Evolutionary conservation across 2,113 vertebrate genomes (phyloP).

Genomic region (Podarcis raffonei): DNA sequence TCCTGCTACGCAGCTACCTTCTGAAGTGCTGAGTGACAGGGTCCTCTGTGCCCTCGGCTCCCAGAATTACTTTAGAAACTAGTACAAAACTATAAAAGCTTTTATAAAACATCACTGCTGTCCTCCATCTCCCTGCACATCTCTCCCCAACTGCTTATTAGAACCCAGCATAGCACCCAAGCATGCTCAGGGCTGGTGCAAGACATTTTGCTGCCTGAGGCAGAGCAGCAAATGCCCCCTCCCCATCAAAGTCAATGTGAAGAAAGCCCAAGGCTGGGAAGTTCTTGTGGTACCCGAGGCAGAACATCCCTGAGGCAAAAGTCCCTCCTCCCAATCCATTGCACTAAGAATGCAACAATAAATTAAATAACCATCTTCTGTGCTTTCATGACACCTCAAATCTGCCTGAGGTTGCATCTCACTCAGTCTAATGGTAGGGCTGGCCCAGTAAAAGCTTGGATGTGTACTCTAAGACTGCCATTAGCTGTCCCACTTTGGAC

Average conservation of each 20-base stretch:
- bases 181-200: too few relatives aligned
- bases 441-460: not conserved
- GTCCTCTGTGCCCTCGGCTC: not conserved
- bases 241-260: too few relatives aligned
- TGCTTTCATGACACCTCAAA: too few relatives aligned
- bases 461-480: not conserved
- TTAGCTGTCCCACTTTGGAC: not conserved
- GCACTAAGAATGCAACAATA: not conserved
- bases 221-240: too few relatives aligned
- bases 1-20: not conserved
- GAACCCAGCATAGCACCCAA: not conserved
- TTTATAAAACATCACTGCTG: not conserved
- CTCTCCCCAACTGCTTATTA: not conserved
- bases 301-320: not conserved
- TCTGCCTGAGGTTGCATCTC: too few relatives aligned
- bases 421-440: too few relatives aligned
- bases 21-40: slow-evolving; percentile 15
- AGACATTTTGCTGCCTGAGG: too few relatives aligned
- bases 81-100: not conserved
- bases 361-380: not conserved
- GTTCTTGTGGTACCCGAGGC: too few relatives aligned
- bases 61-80: slow-evolving; percentile 1
- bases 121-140: too few relatives aligned
- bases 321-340: not conserved
- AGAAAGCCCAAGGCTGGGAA: too few relatives aligned